Evolutionary conservation across 2,797 vertebrate species (phyloP), one percentile per base, ranked within the genome.

Genomic region (Pyrocephalus nanus): DNA sequence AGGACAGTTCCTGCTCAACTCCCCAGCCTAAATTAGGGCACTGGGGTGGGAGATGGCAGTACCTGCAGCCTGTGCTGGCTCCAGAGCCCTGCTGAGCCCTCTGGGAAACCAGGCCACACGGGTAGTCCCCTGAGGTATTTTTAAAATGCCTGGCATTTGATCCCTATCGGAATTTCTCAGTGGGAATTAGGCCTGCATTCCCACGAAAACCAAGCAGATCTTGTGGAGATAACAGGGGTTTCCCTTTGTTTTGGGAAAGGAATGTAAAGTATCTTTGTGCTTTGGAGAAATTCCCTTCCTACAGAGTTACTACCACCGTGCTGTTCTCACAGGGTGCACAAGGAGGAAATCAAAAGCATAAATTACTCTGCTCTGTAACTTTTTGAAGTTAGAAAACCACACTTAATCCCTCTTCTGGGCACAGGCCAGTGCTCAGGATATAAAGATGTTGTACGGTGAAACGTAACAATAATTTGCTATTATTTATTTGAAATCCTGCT

Each of bases 181-280:
- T 64, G 67, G 93, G 95, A 90, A 48, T 76, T 91, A 58, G 23
- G 25, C 74, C 93, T 54, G 43, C 65, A 60, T 57, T 53, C 62
- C 90, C 54, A 25, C 12, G 19, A 80, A 86, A 92, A n/a, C 30
- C 92, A 5, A 32, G 67, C 3, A 43, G 53, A 23, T 55, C 51
- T 43, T 30, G 29, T 80, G 84, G 40, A 81, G 88, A 54, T 40
- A 73, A 71, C 61, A 22, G 67, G 60, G 40, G 45, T 85, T 94
- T 74, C 47, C 72, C 30, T 53, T 84, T 85, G 65, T 77, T 17
- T 71, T 88, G n/a, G 38, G 40, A 87, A 93, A 81, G 14, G 67
- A 61, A 79, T 78, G 66, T 45, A 62, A 67, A 92, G 64, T 43
- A 29, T 12, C 51, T 88, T 86, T 54, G 51, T 58, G n/a, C 32